A percentile compares a stretch with the other conserved stretches of the same genome.
Conservation (phyloP, 1,140 invertebrate species). For the Drosophila athabasca region DNA sequence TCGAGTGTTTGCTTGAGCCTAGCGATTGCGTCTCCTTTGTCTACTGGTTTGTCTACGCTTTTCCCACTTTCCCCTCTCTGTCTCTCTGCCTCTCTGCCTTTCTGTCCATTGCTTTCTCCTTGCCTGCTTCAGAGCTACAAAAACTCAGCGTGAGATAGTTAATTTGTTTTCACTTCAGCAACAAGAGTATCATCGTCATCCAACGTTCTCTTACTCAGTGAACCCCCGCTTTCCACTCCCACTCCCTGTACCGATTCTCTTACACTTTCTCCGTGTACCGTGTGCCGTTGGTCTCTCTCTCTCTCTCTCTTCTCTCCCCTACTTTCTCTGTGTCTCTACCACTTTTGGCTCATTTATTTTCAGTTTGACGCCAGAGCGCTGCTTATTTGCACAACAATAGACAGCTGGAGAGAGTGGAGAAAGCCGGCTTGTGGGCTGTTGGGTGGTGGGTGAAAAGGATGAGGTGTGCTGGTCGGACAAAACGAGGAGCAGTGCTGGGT, state of each 20-base stretch:
- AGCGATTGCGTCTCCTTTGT: slow-evolving; percentile 24
- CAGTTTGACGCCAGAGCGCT: slow-evolving; percentile 78
- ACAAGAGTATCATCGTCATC: slow-evolving; percentile 59
- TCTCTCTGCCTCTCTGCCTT: neutral
- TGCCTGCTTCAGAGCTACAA: slow-evolving; percentile 31
- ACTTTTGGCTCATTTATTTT: slow-evolving; percentile 81
- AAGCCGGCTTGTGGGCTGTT: neutral
- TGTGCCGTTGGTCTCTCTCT: neutral
- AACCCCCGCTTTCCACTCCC: neutral
- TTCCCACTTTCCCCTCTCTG: neutral
- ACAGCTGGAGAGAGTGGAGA: slow-evolving; percentile 9
- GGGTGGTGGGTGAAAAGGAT: neutral
- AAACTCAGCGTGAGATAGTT: slow-evolving; percentile 80
- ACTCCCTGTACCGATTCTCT: neutral
- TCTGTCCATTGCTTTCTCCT: slow-evolving; percentile 8
- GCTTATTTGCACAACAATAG: slow-evolving; percentile 77
- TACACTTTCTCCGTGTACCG: slow-evolving; percentile 21
- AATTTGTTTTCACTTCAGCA: slow-evolving; percentile 81
- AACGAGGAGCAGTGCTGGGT: neutral
- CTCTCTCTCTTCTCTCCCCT: neutral
- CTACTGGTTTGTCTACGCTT: slow-evolving; percentile 10
- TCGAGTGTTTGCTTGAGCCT: slow-evolving; percentile 61
- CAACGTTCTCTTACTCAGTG: slow-evolving; percentile 1
- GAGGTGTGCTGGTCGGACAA: too few relatives aligned
- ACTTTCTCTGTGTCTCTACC: slow-evolving; percentile 9